These are phyloP conservation scores for Cephalopholis sonnerati DNA, from an alignment of 2,113 vertebrate genomes.

Conservation along the genomic window DNA sequence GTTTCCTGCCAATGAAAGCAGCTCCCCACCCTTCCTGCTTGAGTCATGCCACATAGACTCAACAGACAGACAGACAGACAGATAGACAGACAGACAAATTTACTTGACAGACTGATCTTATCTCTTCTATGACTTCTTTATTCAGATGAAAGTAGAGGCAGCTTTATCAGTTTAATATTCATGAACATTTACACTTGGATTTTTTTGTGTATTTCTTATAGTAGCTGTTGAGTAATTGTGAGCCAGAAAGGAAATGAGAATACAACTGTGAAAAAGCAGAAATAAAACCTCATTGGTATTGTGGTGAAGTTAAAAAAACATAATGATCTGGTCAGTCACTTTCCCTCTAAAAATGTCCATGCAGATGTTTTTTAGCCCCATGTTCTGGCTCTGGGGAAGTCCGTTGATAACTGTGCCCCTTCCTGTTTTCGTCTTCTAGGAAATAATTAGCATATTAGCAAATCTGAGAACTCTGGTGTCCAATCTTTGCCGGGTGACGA, in stretches of 20 bases:
- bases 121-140: slow-evolving; percentile 26
- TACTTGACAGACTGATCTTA: slow-evolving; percentile 22
- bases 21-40: slow-evolving; percentile 81
- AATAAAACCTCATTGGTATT: not conserved
- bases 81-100: slow-evolving; percentile 8
- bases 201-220: not conserved
- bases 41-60: slow-evolving; percentile 78
- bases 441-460: slow-evolving; percentile 63
- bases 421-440: slow-evolving; percentile 72
- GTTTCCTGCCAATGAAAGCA: slow-evolving; percentile 81
- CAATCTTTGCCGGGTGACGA: slow-evolving; percentile 2
- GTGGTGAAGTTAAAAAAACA: not conserved
- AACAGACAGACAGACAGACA: slow-evolving; percentile 32
- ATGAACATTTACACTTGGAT: not conserved
- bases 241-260: slow-evolving; percentile 34
- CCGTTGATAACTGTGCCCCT: slow-evolving; percentile 59
- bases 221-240: not conserved
- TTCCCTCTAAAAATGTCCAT: not conserved
- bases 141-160: slow-evolving; percentile 9
- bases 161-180: not conserved
- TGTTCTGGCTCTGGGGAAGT: slow-evolving; percentile 45
- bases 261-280: not conserved
- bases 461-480: slow-evolving; percentile 28
- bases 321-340: slow-evolving; percentile 1
- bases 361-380: slow-evolving; percentile 23